Base-by-base conservation (phyloP, 2,797 vertebrate species). In the Hyperoplus lanceolatus region DNA sequence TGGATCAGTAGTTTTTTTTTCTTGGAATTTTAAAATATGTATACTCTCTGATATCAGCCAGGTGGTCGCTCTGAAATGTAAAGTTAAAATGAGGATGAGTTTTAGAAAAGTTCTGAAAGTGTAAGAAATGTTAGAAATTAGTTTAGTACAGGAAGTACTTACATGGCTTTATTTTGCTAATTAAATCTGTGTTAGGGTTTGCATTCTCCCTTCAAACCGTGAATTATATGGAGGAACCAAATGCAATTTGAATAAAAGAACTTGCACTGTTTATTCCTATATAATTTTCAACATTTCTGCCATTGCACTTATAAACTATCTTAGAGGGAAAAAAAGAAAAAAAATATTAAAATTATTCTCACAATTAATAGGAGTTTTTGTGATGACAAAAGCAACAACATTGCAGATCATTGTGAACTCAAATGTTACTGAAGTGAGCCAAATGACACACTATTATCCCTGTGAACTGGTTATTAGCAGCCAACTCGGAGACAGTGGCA, bases 391-490 rank as follows among this genome's bases (percentile, higher is more conserved):
- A 29, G 29, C 29, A 29, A 29, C 29, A 29, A 29, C 29, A 29
- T 29, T 29, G 29, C 29, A 29, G 29, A 29, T 29, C 29, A 29
- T 29, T 29, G 29, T 29, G 29, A 29, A 29, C 29, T 29, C 29
- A 29, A 29, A 29, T 29, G 8, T 80, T 29, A 8, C 11, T 41
- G 2, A 53, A 59, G 76, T 43, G 10, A 39, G 10, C 54, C 68
- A 77, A 77, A 79, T 65, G 70, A 75, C 18, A 43, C 4, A 21
- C 42, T 7, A 15, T 45, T 5, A 29, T 9, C 4, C 45, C 15
- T 57, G 61, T 0, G 42, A 54, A 66, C 43, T 53, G 45, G 68
- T 80, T 74, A 48, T 69, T 29, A 71, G 10, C 8, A 62, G 59
- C 46, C 60, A 57, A 12, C 48, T 54, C 11, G 48, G 62, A 58